Conservation (phyloP, 2,888 invertebrate species). For the Callosobruchus maculatus region DNA sequence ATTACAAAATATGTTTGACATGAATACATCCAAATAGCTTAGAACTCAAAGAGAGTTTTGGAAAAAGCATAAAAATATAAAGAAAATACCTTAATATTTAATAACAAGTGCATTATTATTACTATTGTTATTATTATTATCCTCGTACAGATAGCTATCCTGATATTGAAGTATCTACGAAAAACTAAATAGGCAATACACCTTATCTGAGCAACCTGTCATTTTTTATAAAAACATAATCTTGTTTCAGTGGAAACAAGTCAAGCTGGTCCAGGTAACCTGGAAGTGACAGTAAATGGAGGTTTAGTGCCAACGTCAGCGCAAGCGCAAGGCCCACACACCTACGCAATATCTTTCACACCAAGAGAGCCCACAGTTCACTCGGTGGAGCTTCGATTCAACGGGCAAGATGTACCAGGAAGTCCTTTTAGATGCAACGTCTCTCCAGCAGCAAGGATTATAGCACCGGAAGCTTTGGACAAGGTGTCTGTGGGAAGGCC, state of each 20-base stretch:
- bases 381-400: constrained; percentile 92
- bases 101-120: too few relatives aligned
- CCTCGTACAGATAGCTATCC: too few relatives aligned
- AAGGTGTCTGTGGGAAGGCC: constrained; percentile 84
- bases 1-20: too few relatives aligned
- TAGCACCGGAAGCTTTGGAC: constrained; percentile 80
- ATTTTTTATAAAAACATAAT: neutral
- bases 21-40: too few relatives aligned
- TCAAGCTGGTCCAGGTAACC: constrained; percentile 96
- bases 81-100: too few relatives aligned
- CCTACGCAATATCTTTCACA: constrained; percentile 95
- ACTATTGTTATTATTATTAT: too few relatives aligned
- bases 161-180: too few relatives aligned
- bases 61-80: too few relatives aligned
- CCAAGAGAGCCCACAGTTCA: constrained; percentile 89
- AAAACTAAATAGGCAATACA: too few relatives aligned
- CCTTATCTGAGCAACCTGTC: too few relatives aligned
- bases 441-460: constrained; percentile 78
- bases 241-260: constrained; percentile 81
- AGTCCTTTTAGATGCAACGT: constrained; percentile 80
- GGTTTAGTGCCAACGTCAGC: constrained; percentile 96
- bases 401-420: constrained; percentile 92
- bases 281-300: constrained; percentile 97
- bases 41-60: too few relatives aligned
- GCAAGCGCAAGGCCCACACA: constrained; percentile 93